Percentiles rank a stretch among this genome's conserved stretches.
Evolutionary conservation across 30 jellyfish, hydroid and myxozoan genomes (phyloP).

Genomic region (Aurelia sp.): DNA sequence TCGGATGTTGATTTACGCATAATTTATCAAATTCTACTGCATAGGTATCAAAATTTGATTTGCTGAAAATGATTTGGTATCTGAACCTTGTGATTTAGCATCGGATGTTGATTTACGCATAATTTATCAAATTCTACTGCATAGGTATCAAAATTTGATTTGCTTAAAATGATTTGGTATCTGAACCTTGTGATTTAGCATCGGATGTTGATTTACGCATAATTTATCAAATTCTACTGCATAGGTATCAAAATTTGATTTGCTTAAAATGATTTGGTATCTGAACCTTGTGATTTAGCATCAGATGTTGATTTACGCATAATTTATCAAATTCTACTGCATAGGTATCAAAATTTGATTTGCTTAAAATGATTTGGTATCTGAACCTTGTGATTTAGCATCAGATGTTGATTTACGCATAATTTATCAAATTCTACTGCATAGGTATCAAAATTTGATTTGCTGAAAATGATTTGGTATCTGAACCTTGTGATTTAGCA

Average conservation of each 20-base stretch:
- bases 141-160: too few species aligned
- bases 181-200: slow-evolving; percentile 48
- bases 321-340: background rate
- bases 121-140: background rate
- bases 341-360: too few species aligned
- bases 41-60: too few species aligned
- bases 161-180: slow-evolving; percentile 40
- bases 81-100: slow-evolving; percentile 48
- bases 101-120: slow-evolving; percentile 41
- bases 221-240: background rate
- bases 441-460: too few species aligned
- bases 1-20: slow-evolving; percentile 41
- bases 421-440: background rate
- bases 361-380: slow-evolving; percentile 40
- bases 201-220: slow-evolving; percentile 41
- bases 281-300: slow-evolving; percentile 48
- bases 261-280: slow-evolving; percentile 40
- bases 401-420: slow-evolving; percentile 40
- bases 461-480: slow-evolving; percentile 43
- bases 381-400: slow-evolving; percentile 48
- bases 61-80: slow-evolving; percentile 43
- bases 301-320: slow-evolving; percentile 40
- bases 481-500: slow-evolving; percentile 48
- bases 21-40: background rate
- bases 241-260: too few species aligned